Conservation (phyloP, 2,113 vertebrate genomes). For the Passer montanus region DNA sequence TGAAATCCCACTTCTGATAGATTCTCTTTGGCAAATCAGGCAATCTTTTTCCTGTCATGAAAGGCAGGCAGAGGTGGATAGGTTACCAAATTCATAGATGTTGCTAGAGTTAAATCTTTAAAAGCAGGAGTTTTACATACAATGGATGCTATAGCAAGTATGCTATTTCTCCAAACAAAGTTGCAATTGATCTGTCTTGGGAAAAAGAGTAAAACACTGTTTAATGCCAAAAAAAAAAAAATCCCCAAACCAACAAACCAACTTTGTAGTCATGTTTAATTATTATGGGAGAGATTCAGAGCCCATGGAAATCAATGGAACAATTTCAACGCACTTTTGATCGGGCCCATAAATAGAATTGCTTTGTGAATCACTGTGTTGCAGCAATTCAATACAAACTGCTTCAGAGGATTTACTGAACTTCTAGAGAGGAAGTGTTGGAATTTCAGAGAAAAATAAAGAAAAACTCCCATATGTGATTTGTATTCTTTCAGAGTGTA, state of each 20-base stretch:
- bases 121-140: neutral
- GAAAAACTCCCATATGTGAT: neutral
- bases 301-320: neutral
- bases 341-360: neutral
- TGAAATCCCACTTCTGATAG: neutral
- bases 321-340: neutral
- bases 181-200: neutral
- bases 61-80: neutral
- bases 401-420: slow-evolving; percentile 5
- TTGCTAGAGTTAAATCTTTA: neutral
- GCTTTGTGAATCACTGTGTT: neutral
- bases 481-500: neutral
- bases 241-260: neutral
- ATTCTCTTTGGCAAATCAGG: neutral
- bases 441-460: slow-evolving; percentile 5
- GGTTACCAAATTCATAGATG: neutral
- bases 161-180: neutral
- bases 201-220: neutral
- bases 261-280: neutral
- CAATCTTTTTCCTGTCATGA: neutral
- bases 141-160: neutral
- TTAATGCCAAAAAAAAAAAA: neutral
- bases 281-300: neutral
- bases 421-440: neutral
- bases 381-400: neutral